A percentile compares a stretch with the other conserved stretches of the same genome.
These are phyloP conservation scores for Synanthedon formicaeformis DNA, from an alignment of 2,888 invertebrate genomes.

Conservation along the genomic window DNA sequence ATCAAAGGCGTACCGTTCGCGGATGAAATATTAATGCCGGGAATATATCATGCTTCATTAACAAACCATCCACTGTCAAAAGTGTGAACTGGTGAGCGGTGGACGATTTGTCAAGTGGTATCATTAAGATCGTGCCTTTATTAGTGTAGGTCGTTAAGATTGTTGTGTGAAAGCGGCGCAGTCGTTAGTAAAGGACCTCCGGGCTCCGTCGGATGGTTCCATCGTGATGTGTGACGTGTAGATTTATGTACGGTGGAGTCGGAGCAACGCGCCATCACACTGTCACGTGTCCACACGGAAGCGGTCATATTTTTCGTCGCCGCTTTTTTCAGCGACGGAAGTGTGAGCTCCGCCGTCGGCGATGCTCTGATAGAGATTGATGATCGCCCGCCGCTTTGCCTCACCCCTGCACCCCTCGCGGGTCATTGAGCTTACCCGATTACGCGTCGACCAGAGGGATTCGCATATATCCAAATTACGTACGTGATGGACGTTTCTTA, in stretches of 20 bases:
- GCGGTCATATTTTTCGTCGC: constrained; percentile 52
- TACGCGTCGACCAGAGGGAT: constrained; percentile 47
- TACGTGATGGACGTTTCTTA: constrained; percentile 63
- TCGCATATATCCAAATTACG: constrained; percentile 69
- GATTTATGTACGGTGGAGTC: neutral
- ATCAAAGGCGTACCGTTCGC: constrained; percentile 13
- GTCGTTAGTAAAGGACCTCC: neutral
- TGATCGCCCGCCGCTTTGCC: constrained; percentile 34
- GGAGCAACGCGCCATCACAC: neutral
- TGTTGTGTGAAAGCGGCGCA: neutral
- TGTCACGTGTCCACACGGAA: constrained; percentile 29
- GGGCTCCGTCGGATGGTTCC: neutral
- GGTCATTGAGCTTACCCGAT: constrained; percentile 56
- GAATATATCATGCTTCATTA: constrained; percentile 9
- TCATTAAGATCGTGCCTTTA: constrained; percentile 3
- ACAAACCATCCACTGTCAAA: constrained; percentile 2
- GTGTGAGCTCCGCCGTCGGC: constrained; percentile 32
- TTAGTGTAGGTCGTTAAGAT: neutral
- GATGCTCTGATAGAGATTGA: constrained; percentile 64
- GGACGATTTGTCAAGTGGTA: constrained; percentile 8
- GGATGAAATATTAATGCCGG: constrained; percentile 9
- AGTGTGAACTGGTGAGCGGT: constrained; percentile 2
- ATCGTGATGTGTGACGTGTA: neutral
- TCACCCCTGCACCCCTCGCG: constrained; percentile 17
- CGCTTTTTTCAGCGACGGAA: constrained; percentile 39